Percentiles rank a stretch among this genome's conserved stretches.
Evolutionary conservation across 2,797 vertebrate species (phyloP).

Genomic region (Orestias chungarensis): DNA sequence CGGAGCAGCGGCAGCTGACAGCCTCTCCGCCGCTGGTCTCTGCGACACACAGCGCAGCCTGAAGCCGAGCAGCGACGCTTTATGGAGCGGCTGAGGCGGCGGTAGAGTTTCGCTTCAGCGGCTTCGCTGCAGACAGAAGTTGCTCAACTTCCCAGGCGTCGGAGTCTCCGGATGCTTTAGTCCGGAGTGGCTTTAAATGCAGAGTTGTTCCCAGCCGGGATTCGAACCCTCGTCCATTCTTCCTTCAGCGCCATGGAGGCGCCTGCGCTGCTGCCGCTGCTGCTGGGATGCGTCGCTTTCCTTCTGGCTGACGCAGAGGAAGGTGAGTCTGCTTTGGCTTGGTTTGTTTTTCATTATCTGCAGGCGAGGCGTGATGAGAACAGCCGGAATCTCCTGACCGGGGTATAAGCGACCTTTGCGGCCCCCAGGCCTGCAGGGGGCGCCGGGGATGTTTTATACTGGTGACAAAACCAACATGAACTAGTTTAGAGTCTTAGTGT

Average conservation of each 20-base stretch:
- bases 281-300: conserved; percentile 64
- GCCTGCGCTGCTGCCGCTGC: conserved; percentile 57
- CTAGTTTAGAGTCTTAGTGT: too few relatives aligned
- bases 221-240: conserved; percentile 31
- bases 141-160: conserved; percentile 60
- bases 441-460: background rate
- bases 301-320: conserved; percentile 75
- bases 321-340: conserved; percentile 69
- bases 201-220: conserved; percentile 58
- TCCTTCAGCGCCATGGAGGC: conserved; percentile 71
- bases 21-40: too few relatives aligned
- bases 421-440: background rate
- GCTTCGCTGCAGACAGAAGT: conserved; percentile 50
- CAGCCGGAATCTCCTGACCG: background rate
- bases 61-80: conserved; percentile 49
- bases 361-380: background rate
- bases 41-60: too few relatives aligned
- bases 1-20: too few relatives aligned
- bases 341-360: background rate
- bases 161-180: too few relatives aligned
- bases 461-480: background rate
- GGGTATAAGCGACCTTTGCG: background rate
- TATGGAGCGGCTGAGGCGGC: conserved; percentile 32
- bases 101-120: conserved; percentile 12
- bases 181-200: conserved; percentile 66